Evolutionary conservation across 2,113 vertebrate species (phyloP), one percentile per base, ranked within the genome.

Genomic region (Zootoca vivipara): DNA sequence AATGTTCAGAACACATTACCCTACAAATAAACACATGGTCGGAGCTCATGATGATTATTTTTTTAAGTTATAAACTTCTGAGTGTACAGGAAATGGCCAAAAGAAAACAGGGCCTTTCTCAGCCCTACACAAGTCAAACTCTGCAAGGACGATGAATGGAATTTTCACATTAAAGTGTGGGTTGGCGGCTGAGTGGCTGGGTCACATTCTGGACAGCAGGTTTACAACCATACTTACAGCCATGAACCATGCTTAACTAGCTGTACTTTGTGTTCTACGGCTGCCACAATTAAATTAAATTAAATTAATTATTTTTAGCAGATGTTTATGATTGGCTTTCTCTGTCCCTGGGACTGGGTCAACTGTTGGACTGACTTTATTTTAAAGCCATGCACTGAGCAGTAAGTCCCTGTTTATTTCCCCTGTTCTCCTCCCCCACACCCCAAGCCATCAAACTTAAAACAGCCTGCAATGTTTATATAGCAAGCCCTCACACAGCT

Each of bases 301-400:
- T 78, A 80, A 70, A 82, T 35, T 69, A 83, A 87, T 75, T 33
- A 77, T 67, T 88, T 83, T 52, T n/a, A 46, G 26, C 58, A 35
- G 58, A 83, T 77, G 58, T 83, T 88, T 83, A 28, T 77, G 22
- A 69, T 38, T 77, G 70, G 18, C 4, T 69, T 83, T 75, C 16
- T 88, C 42, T n/a, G 78, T 56, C n/a, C 30, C 62, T 33, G 38
- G 18, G 9, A 78, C 56, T 65, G 40, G 70, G 30, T 83, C 58
- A 88, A 35, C n/a, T 3, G 26, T 67, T 74, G 56, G 4, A 3
- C 9, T 75, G 22, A 64, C 65, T 65, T 46, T 16, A 30, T 65
- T 77, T 78, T 52, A 78, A 88, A 83, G 28, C 7, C 5, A 10
- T 77, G 30, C 20, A 10, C 52, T 40, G n/a, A 67, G 72, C 22